Percentiles rank a stretch among this genome's conserved stretches.
Conservation (phyloP, 92 coral and sea anemone species). For the Ricordea florida region DNA sequence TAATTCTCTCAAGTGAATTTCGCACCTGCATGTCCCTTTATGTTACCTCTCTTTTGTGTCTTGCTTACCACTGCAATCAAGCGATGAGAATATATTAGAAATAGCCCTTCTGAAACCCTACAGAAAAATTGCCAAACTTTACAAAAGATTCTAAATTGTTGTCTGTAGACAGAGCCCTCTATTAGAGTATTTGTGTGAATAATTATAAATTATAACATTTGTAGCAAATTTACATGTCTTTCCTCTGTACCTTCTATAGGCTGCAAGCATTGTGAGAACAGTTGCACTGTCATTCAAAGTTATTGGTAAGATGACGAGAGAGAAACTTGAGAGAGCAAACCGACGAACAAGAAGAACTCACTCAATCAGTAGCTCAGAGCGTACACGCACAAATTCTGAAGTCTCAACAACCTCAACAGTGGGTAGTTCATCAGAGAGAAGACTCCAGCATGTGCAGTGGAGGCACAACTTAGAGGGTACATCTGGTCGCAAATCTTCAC, state of each 20-base stretch:
- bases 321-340: slow-evolving; percentile 70
- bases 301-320: slow-evolving; percentile 85
- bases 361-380: slow-evolving; percentile 81
- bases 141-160: no score
- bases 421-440: slow-evolving; percentile 62
- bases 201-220: no score
- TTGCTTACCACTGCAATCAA: no score
- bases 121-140: no score
- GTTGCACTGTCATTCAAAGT: slow-evolving; percentile 96
- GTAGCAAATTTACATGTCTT: no score
- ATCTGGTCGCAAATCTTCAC: slow-evolving; percentile 63
- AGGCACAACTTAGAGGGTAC: slow-evolving; percentile 59
- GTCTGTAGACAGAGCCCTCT: no score
- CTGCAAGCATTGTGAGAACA: slow-evolving; percentile 94
- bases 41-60: no score
- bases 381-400: slow-evolving; percentile 92
- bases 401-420: slow-evolving; percentile 80
- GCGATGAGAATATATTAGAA: no score
- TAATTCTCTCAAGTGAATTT: no score
- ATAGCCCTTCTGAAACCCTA: no score
- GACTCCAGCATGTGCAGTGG: slow-evolving; percentile 65
- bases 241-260: slow-evolving; percentile 36
- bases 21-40: no score
- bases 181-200: no score
- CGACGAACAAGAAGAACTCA: slow-evolving; percentile 65